A percentile compares a stretch with the other conserved stretches of the same genome.
phyloP scores from a whole-genome alignment of 2,888 invertebrate species.

The Cataglyphis altisquamis region DNA sequence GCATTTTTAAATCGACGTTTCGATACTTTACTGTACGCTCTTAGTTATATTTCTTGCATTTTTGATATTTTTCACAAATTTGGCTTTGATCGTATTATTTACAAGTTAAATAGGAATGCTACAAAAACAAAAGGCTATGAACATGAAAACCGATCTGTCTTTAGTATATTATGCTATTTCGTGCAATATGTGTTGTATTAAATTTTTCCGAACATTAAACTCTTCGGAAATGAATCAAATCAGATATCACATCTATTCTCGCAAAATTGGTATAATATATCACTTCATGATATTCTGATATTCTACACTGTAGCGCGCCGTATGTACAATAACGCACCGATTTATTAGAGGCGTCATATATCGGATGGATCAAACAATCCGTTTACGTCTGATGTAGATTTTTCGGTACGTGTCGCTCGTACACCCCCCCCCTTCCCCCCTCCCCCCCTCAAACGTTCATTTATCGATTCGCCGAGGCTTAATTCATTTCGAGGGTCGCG shows the following conservation, averaged over 20 bases:
- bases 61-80: background rate
- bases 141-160: background rate
- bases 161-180: background rate
- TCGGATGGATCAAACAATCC: slow-evolving; percentile 56
- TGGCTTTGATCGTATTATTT: background rate
- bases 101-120: background rate
- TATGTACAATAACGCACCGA: slow-evolving; percentile 36
- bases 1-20: slow-evolving; percentile 15
- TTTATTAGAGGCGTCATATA: slow-evolving; percentile 52
- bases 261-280: slow-evolving; percentile 41
- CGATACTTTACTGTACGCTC: background rate
- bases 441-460: slow-evolving; percentile 58
- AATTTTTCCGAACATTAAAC: slow-evolving; percentile 13
- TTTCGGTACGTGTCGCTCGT: slow-evolving; percentile 45
- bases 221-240: slow-evolving; percentile 15
- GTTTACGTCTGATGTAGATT: slow-evolving; percentile 56
- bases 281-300: slow-evolving; percentile 35
- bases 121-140: background rate
- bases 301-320: slow-evolving; percentile 7
- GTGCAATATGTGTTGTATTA: background rate
- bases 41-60: background rate
- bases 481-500: slow-evolving; percentile 70
- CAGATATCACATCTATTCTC: slow-evolving; percentile 9
- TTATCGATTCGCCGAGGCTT: slow-evolving; percentile 74
- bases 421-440: background rate